phyloP scores from a whole-genome alignment of 2,113 vertebrate species.

The Oophaga pumilio region DNA sequence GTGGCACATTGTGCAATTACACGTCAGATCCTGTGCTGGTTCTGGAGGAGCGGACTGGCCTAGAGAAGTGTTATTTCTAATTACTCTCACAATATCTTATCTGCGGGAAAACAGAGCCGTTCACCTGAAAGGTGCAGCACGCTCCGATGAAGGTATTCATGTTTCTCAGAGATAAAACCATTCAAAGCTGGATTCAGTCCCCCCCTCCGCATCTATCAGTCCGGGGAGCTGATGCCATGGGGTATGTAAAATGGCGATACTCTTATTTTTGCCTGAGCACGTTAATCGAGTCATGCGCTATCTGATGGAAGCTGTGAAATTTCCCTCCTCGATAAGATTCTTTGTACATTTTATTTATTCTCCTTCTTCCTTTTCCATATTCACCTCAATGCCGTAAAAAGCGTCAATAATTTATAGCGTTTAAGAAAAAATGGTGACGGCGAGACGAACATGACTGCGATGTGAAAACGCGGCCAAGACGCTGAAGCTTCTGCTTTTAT shows the following conservation, averaged over 20 bases:
- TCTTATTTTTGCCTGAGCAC: not conserved
- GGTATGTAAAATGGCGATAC: constrained; percentile 25
- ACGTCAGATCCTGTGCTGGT: not conserved
- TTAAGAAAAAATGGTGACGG: constrained; percentile 6
- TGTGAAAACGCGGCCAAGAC: constrained; percentile 1
- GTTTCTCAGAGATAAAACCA: constrained; percentile 53
- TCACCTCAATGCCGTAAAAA: not conserved
- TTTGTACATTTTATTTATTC: constrained; percentile 6
- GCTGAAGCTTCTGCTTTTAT: constrained; percentile 14
- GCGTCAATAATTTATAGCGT: constrained; percentile 30
- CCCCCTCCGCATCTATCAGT: constrained; percentile 30
- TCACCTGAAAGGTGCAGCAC: constrained; percentile 35
- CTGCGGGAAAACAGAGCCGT: constrained; percentile 40
- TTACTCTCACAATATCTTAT: constrained; percentile 50
- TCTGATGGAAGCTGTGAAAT: constrained; percentile 44
- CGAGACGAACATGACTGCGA: constrained; percentile 20
- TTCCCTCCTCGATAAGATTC: constrained; percentile 4
- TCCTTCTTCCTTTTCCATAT: constrained; percentile 1
- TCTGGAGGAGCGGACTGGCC: constrained; percentile 4
- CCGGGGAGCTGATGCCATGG: not conserved
- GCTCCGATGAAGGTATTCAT: constrained; percentile 46
- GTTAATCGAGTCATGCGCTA: not conserved
- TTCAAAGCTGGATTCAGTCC: constrained; percentile 41
- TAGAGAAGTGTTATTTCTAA: constrained; percentile 38
- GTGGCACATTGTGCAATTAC: not conserved